Evolutionary conservation across 1,140 invertebrate species (phyloP).

Genomic region (Drosophila bocki): DNA sequence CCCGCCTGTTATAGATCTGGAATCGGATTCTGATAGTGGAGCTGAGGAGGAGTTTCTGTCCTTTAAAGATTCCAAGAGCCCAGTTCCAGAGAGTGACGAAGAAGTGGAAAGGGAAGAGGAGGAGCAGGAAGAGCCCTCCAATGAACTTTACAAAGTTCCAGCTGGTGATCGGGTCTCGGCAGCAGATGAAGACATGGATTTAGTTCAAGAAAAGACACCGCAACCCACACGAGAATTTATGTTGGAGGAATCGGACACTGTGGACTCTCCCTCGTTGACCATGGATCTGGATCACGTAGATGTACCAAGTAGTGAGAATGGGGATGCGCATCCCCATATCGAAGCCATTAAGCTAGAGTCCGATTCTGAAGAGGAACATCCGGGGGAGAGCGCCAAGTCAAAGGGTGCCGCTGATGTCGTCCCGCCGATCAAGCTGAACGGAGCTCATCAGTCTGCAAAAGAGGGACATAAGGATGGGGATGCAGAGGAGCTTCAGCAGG

Average conservation of each 20-base stretch:
- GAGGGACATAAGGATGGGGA: neutral
- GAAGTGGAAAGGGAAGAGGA: neutral
- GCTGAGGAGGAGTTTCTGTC: conserved; percentile 23
- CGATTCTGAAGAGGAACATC: conserved; percentile 42
- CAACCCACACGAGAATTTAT: neutral
- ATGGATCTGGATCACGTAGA: conserved; percentile 50
- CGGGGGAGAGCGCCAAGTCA: neutral
- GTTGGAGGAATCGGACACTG: conserved; percentile 25
- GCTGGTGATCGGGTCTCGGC: neutral
- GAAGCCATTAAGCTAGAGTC: conserved; percentile 55
- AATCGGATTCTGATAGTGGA: conserved; percentile 12
- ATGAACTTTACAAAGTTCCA: neutral
- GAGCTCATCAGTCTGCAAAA: conserved; percentile 37
- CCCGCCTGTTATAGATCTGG: conserved; percentile 21
- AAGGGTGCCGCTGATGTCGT: conserved; percentile 1
- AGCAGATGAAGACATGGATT: neutral
- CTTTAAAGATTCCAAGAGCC: conserved; percentile 18
- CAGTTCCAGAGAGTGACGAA: neutral
- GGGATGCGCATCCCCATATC: neutral
- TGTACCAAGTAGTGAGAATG: conserved; percentile 16
- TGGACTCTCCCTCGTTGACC: conserved; percentile 40
- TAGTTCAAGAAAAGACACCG: neutral
- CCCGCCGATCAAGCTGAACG: conserved; percentile 53
- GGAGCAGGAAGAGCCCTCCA: neutral
- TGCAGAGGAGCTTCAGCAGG: neutral